Conservation (phyloP, 2,888 invertebrate species). For the Gerris lacustris region DNA sequence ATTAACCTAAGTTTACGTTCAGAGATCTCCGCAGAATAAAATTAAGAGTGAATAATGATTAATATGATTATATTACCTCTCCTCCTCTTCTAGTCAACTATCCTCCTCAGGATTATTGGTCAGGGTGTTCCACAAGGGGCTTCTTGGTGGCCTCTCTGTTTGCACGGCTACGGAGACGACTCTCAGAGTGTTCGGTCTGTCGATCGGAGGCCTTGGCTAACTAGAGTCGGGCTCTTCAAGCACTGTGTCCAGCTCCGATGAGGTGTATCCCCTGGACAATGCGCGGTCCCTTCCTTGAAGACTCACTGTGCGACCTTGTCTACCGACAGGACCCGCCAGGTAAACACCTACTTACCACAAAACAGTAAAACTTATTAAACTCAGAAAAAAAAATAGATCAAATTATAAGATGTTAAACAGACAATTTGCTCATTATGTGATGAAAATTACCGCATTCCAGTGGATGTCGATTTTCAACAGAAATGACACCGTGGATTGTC, state of each 20-base stretch:
- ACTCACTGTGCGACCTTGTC: not conserved
- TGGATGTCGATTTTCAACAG: too few species aligned
- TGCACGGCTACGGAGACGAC: conserved; percentile 11
- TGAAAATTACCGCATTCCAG: too few species aligned
- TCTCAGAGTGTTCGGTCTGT: not conserved
- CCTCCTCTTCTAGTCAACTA: conserved; percentile 5
- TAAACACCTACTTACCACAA: not conserved
- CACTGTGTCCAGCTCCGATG: not conserved
- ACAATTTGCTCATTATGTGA: too few species aligned
- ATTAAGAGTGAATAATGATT: too few species aligned
- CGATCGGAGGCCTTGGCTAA: not conserved
- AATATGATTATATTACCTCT: not conserved
- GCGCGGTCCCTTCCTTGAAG: not conserved
- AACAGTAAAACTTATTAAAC: too few species aligned
- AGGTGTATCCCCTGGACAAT: not conserved
- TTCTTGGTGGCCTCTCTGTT: conserved; percentile 10
- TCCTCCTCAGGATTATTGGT: conserved; percentile 12
- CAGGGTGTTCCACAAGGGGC: conserved; percentile 12
- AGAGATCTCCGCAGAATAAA: too few species aligned
- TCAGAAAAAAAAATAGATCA: too few species aligned
- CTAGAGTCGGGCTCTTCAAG: not conserved
- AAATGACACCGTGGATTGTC: too few species aligned
- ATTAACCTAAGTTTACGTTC: too few species aligned
- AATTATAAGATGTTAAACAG: too few species aligned
- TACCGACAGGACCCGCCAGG: conserved; percentile 6